These are phyloP conservation scores for Symphodus melops DNA, from an alignment of 2,113 vertebrate species.

Conservation along the genomic window DNA sequence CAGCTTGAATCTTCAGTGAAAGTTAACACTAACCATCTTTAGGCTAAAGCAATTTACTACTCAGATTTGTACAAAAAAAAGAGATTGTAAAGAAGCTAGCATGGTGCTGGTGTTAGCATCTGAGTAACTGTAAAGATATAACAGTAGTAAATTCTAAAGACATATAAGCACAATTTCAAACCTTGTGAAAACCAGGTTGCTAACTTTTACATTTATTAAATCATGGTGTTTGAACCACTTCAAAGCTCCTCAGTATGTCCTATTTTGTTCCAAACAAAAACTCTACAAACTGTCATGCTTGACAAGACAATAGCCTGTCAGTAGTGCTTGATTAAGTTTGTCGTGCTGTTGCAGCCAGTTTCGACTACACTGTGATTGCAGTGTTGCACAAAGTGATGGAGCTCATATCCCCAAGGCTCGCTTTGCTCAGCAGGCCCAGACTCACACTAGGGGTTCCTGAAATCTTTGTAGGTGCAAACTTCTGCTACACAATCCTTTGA, in stretches of 20 bases:
- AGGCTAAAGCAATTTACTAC: too few relatives aligned
- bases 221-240: constrained; percentile 4
- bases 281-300: not conserved
- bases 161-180: not conserved
- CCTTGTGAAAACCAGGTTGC: not conserved
- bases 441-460: constrained; percentile 3
- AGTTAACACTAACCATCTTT: too few relatives aligned
- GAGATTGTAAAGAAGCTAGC: too few relatives aligned
- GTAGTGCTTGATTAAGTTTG: constrained; percentile 51
- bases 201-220: not conserved
- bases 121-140: too few relatives aligned
- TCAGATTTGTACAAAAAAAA: too few relatives aligned
- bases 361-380: constrained; percentile 18
- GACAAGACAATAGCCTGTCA: constrained; percentile 10
- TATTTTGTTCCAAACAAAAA: constrained; percentile 30
- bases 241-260: constrained; percentile 5
- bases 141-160: not conserved
- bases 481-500: constrained; percentile 29
- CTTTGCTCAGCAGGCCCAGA: constrained; percentile 20
- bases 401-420: constrained; percentile 38
- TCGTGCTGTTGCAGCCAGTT: constrained; percentile 20
- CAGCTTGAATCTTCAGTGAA: too few relatives aligned
- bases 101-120: not conserved
- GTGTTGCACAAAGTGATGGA: constrained; percentile 37
- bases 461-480: constrained; percentile 47